Conservation (phyloP, 2,888 invertebrate species). For the Agrenia bidenticulata region DNA sequence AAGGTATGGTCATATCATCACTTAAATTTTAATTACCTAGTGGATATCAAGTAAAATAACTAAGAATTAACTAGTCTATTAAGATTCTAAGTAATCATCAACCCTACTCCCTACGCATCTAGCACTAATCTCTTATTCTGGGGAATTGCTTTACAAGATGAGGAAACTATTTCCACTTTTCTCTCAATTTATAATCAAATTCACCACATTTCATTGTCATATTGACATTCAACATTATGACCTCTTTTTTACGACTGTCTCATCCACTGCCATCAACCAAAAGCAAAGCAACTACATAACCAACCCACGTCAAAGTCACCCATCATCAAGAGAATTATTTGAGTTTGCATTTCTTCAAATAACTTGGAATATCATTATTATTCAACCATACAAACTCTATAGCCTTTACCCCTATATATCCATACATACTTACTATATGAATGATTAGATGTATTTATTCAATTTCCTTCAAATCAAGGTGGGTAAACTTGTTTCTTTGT, state of each 20-base stretch:
- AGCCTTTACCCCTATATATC: conserved; percentile 19
- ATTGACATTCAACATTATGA: conserved; percentile 14
- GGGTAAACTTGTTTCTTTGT: conserved; percentile 33
- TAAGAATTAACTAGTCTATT: no score
- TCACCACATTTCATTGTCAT: conserved; percentile 24
- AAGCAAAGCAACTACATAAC: background rate
- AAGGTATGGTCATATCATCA: no score
- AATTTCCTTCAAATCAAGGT: conserved; percentile 37
- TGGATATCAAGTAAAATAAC: no score
- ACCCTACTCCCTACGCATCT: no score
- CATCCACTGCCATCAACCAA: conserved; percentile 6
- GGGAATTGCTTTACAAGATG: no score
- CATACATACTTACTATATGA: conserved; percentile 19
- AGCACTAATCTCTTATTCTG: no score
- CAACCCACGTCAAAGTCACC: conserved; percentile 26
- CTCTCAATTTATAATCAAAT: conserved; percentile 16
- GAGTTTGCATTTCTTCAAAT: background rate
- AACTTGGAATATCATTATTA: background rate
- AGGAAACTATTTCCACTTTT: no score
- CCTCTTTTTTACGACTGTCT: conserved; percentile 27
- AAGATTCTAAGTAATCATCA: no score
- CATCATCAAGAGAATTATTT: conserved; percentile 6
- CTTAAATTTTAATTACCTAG: no score
- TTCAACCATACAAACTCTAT: background rate
- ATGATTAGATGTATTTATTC: conserved; percentile 25